Evolutionary conservation across 2,113 vertebrate genomes (phyloP), one percentile per base, ranked within the genome.

Genomic region (Platycercus adscitus): DNA sequence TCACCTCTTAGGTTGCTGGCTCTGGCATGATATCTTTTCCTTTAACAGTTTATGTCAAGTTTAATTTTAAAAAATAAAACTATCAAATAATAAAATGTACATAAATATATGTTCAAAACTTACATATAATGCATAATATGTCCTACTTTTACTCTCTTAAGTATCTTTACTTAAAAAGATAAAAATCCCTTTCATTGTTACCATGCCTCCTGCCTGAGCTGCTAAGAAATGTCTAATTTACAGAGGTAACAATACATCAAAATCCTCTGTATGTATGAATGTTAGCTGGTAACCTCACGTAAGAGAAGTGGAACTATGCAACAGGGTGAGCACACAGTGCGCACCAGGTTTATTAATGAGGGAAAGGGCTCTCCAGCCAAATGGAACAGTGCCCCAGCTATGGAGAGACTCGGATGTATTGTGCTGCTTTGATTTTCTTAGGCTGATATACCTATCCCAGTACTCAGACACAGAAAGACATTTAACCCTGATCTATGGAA

Each of bases 371-470:
- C 31, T 50, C 65, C 19, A 70, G 2, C 7, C 31, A 44, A 25
- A 28, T 0, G n/a, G 35, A 81, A 21, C 61, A 68, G 28, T 10
- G 53, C n/a, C 28, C 44, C 68, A 60, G 93, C 71, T 72, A 10
- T 0, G 2, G 7, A 44, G 28, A 50, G n/a, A 37, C 15, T 4
- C 0, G 0, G 26, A 15, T 3, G 10, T 26, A 4, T 14, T 21
- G 7, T 25, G 15, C 70, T 37, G 75, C 73, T 10, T 6, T 23
- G 53, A 53, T 58, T 79, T 55, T 61, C 33, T 89, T 37, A 14
- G 31, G 56, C 44, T 76, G 81, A 31, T 2, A 4, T 1, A 4
- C 28, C 47, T 41, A 13, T 61, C 77, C 73, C 70, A 53, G 24
- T 2, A 28, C 23, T 8, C 39, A 46, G 24, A 33, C 35, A 82